Base-by-base conservation (phyloP, 2,113 vertebrate genomes). In the Seriola rivoliana region DNA sequence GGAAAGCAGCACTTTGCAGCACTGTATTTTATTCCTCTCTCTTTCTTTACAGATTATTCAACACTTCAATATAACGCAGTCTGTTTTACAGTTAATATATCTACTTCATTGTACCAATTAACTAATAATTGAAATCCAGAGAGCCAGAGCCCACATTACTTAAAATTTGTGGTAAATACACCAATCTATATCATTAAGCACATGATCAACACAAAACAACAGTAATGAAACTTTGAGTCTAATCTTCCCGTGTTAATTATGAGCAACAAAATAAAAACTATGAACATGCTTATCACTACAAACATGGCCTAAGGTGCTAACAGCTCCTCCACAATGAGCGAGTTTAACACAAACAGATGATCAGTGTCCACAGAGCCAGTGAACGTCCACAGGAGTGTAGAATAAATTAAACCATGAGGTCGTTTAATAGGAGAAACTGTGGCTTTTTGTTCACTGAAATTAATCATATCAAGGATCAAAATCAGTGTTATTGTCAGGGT, bases 221-320 rank as follows among this genome's bases (percentile, higher is more conserved):
- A 60, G 23, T 29, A 21, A 21, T 58, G 10, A 62, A 78, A 72
- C 44, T 81, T 19, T 59, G 54, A 23, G 23, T 25, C 57, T 17
- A n/a, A 48, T 40, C 54, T 64, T 50, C 29, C 70, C 5, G 6
- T 73, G 36, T 34, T 74, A 71, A 69, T 55, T 58, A 23, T 48
- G 58, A 80, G 23, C 64, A 52, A 48, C 57, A 54, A 50, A 67
- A 44, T 17, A 10, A 75, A 68, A 9, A 29, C 46, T 66, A 55
- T 59, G 38, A 85, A 74, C 50, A 60, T 40, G 38, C 36, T 42
- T 29, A 76, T 70, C 44, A 54, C 19, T 34, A 25, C 71, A 55
- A 60, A 54, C 82, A 73, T 44, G 71, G 67, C 71, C 63, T 59
- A 71, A 52, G 60, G 73, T 73, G 75, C 85, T 74, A 54, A 57